These are phyloP conservation scores for Polyergus mexicanus DNA, from an alignment of 1,140 invertebrate species.

Conservation along the genomic window DNA sequence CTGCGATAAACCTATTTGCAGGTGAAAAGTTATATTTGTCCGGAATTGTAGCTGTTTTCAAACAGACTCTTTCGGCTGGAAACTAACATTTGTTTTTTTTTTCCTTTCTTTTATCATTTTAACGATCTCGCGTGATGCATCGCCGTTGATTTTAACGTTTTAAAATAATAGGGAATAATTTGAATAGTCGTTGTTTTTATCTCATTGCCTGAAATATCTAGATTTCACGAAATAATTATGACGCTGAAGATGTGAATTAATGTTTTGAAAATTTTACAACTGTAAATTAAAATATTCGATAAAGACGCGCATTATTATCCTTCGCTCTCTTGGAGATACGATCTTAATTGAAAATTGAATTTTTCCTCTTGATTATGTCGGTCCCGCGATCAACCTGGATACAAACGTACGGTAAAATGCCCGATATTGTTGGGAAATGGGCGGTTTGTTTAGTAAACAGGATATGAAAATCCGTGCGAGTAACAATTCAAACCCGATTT, in stretches of 20 bases:
- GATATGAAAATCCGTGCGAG: slow-evolving; percentile 58
- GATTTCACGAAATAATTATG: neutral
- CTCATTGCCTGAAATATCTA: neutral
- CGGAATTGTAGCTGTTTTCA: slow-evolving; percentile 50
- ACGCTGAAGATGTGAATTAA: neutral
- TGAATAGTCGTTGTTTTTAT: neutral
- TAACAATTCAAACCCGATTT: slow-evolving; percentile 51
- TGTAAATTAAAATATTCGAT: too few species aligned
- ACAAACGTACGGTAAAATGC: neutral
- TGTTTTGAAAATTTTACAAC: neutral
- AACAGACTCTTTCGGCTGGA: slow-evolving; percentile 20
- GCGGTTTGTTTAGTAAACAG: slow-evolving; percentile 50
- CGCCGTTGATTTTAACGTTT: neutral
- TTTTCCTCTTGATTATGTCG: neutral
- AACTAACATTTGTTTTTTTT: slow-evolving; percentile 14
- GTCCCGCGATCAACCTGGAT: neutral
- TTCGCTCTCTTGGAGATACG: neutral
- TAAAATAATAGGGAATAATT: neutral
- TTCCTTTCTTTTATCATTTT: neutral
- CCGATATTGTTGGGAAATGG: neutral
- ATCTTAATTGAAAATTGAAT: slow-evolving; percentile 28
- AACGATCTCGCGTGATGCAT: slow-evolving; percentile 5
- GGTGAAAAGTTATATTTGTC: slow-evolving; percentile 60
- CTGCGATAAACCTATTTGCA: slow-evolving; percentile 59
- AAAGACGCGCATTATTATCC: too few species aligned